Base-by-base conservation (phyloP, 1,140 invertebrate species). In the Mizuhopecten yessoensis region DNA sequence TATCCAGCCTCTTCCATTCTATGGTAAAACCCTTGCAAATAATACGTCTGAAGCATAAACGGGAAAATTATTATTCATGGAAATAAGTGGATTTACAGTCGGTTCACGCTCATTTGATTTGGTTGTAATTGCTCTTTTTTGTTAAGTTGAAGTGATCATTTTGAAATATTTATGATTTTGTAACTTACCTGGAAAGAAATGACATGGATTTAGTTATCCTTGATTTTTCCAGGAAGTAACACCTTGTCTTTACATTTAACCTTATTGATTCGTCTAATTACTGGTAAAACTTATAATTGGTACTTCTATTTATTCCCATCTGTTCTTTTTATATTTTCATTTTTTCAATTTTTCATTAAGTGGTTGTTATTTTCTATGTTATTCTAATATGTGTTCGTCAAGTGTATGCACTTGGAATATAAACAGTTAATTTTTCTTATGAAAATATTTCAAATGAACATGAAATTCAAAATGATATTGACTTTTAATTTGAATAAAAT, bases 141-240 rank as follows among this genome's bases (percentile, higher is more conserved):
- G 57, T 29, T 75, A 75, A 75, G 57, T 75, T 75, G 57, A 29
- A 75, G 57, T 75, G 57, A 39, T 39, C 36, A 39, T 39, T 39
- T 39, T 39, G 5, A 39, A 39, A 75, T 75, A 75, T 75, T 75
- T 75, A 75, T 75, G 57, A 75, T 75, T 75, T 75, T 75, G 57
- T 75, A 75, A 75, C 57, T 75, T n/a, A 3, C n/a, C 57, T 75
- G 57, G 57, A 75, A 75, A 75, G 57, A 75, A 75, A 75, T 75
- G 57, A 75, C 57, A 75, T 75, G 57, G 57, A 29, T 75, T n/a
- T 7, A n/a, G 57, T 9, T 29, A 75, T 75, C 57, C 57, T 75
- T 75, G 57, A 75, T 75, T 75, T 75, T 75, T 75, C 57, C 57
- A 75, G 57, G 17, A n/a, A 75, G 57, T 75, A 13, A 75, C 57